A percentile compares a stretch with the other conserved stretches of the same genome.
These are phyloP conservation scores for Drosophila melanosoma DNA, from an alignment of 2,888 invertebrate species.

Conservation along the genomic window DNA sequence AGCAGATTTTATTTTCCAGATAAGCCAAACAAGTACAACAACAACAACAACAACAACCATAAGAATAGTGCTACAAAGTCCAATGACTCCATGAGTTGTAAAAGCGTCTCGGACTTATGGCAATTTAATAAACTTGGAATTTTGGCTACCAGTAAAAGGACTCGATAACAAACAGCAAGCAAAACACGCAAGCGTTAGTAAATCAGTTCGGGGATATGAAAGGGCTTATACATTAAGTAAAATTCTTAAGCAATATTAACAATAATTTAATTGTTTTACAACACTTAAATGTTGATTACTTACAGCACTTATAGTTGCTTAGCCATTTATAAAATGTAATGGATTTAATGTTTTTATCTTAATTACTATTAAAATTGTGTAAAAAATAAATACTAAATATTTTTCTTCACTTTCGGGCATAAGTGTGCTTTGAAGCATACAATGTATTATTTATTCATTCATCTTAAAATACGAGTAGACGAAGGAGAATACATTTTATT, in stretches of 20 bases:
- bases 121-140: constrained; percentile 40
- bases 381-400: neutral
- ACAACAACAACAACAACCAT: neutral
- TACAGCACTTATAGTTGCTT: neutral
- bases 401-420: neutral
- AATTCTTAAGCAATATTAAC: neutral
- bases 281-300: neutral
- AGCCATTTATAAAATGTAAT: neutral
- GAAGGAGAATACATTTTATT: constrained; percentile 49
- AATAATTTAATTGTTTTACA: neutral
- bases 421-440: neutral
- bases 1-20: constrained; percentile 18
- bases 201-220: neutral
- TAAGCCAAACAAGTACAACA: constrained; percentile 17
- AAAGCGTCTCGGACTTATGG: constrained; percentile 6
- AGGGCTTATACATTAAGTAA: neutral
- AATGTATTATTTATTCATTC: constrained; percentile 5
- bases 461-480: neutral
- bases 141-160: neutral
- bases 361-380: neutral
- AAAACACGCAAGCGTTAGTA: neutral
- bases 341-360: neutral
- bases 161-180: neutral
- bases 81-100: constrained; percentile 9
- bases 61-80: neutral